A percentile compares a stretch with the other conserved stretches of the same genome.
Conservation (phyloP, 2,888 invertebrate genomes). For the Orgyia antiqua region DNA sequence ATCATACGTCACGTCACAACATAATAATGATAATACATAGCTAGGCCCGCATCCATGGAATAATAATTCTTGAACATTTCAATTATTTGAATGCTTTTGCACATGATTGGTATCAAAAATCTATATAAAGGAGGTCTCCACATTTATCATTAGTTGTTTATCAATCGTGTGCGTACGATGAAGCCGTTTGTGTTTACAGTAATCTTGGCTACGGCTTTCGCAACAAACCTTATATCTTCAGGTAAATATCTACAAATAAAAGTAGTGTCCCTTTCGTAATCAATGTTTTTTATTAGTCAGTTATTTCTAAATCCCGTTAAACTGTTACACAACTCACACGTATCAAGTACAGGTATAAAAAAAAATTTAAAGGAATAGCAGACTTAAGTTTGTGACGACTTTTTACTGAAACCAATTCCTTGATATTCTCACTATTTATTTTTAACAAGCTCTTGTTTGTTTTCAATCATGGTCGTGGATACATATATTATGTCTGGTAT, state of each 20-base stretch:
- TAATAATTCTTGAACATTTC: conserved; percentile 20
- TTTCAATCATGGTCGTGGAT: too few species aligned
- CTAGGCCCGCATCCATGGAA: conserved; percentile 29
- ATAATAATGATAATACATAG: background rate
- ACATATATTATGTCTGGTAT: too few species aligned
- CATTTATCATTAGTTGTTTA: conserved; percentile 31
- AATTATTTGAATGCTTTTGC: conserved; percentile 21
- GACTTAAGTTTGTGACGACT: too few species aligned
- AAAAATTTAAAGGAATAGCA: too few species aligned
- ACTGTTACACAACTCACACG: too few species aligned
- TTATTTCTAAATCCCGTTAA: background rate
- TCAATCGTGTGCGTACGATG: conserved; percentile 36
- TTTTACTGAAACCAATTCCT: too few species aligned
- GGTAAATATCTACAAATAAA: conserved; percentile 32
- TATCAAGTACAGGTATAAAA: too few species aligned
- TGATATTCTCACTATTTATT: too few species aligned
- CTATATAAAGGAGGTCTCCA: conserved; percentile 34
- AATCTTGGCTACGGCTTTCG: conserved; percentile 33
- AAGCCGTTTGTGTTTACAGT: conserved; percentile 41
- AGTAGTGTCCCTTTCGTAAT: background rate
- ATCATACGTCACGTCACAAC: background rate
- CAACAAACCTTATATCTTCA: conserved; percentile 38
- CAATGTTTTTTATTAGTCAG: background rate
- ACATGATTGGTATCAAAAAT: conserved; percentile 11
- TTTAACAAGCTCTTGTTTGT: too few species aligned